Percentiles rank a stretch among this genome's conserved stretches.
Evolutionary conservation across 2,113 vertebrate species (phyloP).

Genomic region (Phrynosoma platyrhinos): DNA sequence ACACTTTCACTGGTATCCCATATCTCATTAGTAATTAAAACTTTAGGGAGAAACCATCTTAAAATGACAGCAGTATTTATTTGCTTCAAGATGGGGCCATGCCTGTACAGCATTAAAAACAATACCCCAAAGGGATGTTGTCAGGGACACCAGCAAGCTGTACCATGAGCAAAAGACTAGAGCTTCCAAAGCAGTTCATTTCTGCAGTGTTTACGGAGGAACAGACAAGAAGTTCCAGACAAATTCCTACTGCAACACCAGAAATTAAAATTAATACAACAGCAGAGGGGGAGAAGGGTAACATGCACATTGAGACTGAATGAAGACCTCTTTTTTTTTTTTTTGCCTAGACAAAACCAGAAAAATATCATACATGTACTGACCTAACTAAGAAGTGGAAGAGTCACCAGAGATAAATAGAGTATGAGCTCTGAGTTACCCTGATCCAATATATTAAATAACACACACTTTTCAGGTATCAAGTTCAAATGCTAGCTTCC

Average conservation of each 20-base stretch:
- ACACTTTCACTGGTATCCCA: slow-evolving; percentile 22
- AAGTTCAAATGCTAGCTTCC: no score
- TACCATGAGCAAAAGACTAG: not conserved
- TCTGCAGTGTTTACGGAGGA: not conserved
- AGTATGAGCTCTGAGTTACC: no score
- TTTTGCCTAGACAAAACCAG: no score
- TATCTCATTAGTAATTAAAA: slow-evolving; percentile 14
- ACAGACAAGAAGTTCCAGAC: not conserved
- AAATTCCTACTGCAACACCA: not conserved
- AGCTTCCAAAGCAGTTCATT: not conserved
- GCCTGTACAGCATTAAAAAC: not conserved
- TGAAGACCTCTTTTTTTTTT: no score
- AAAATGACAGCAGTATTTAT: slow-evolving; percentile 23
- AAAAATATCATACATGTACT: no score
- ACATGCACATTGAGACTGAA: not conserved
- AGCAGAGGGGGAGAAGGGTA: no score
- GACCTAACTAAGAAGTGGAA: no score
- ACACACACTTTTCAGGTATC: no score
- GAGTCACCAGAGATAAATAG: no score
- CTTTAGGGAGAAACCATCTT: slow-evolving; percentile 18
- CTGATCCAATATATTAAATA: no score
- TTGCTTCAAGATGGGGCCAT: not conserved
- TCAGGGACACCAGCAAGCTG: not conserved
- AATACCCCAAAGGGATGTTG: not conserved
- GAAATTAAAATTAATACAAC: not conserved